Conservation (phyloP, 2,888 invertebrate genomes). For the Dryococelus australis region DNA sequence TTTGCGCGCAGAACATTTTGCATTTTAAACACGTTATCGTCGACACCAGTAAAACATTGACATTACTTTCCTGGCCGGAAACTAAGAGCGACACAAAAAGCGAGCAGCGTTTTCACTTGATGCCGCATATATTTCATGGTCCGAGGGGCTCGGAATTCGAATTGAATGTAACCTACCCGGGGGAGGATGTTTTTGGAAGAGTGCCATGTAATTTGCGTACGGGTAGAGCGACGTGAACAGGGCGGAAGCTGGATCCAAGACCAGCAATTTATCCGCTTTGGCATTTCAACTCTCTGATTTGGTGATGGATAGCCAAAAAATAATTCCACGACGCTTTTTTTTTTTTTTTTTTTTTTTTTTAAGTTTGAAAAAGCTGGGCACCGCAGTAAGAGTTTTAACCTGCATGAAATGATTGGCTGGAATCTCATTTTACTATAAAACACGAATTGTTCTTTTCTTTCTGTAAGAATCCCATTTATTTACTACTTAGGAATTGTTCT, state of each 20-base stretch:
- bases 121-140: not conserved
- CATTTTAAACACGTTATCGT: not conserved
- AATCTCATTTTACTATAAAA: too few species aligned
- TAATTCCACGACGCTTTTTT: not conserved
- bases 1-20: not conserved
- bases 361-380: too few species aligned
- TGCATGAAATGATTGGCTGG: too few species aligned
- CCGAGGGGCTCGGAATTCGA: not conserved
- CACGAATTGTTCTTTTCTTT: too few species aligned
- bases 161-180: not conserved
- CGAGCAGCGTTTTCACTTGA: not conserved
- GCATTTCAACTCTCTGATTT: not conserved
- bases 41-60: not conserved
- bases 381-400: too few species aligned
- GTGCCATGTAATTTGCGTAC: not conserved
- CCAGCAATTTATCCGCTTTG: not conserved
- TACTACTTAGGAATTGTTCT: too few species aligned
- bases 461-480: too few species aligned
- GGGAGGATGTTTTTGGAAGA: not conserved
- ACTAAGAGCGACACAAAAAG: not conserved
- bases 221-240: not conserved
- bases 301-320: not conserved
- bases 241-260: not conserved
- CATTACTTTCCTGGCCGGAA: not conserved
- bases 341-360: not conserved